Evolutionary conservation across 2,888 invertebrate species (phyloP).

Genomic region (Drosophila maculinotata): DNA sequence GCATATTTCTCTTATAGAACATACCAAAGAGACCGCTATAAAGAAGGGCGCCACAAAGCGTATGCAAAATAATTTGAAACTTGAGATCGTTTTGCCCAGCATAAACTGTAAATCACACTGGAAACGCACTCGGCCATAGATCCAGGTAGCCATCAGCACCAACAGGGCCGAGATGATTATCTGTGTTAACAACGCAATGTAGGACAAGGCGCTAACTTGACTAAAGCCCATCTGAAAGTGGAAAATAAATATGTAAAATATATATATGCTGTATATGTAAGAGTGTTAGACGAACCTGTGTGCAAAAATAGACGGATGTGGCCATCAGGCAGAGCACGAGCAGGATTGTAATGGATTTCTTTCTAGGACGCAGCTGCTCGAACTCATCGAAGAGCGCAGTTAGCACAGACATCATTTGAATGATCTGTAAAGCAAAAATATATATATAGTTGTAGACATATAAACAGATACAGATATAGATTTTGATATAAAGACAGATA

Average conservation of each 20-base stretch:
- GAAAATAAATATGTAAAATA: background rate
- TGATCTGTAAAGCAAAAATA: slow-evolving; percentile 59
- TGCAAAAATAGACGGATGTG: slow-evolving; percentile 80
- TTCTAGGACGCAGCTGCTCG: slow-evolving; percentile 72
- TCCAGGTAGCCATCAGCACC: slow-evolving; percentile 92
- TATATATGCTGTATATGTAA: background rate
- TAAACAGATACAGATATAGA: background rate
- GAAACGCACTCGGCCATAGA: slow-evolving; percentile 90
- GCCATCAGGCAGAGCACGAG: slow-evolving; percentile 60
- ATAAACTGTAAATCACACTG: slow-evolving; percentile 90
- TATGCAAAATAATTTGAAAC: slow-evolving; percentile 83
- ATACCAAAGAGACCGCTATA: slow-evolving; percentile 75
- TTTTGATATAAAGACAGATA: too few species aligned
- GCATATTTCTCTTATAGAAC: slow-evolving; percentile 10
- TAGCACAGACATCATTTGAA: slow-evolving; percentile 80
- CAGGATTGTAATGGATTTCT: slow-evolving; percentile 61
- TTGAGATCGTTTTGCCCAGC: slow-evolving; percentile 88
- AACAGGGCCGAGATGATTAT: slow-evolving; percentile 89
- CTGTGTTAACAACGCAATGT: slow-evolving; percentile 77
- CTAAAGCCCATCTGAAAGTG: slow-evolving; percentile 77
- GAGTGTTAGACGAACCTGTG: slow-evolving; percentile 68
- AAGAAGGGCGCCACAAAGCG: slow-evolving; percentile 82
- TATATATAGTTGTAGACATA: background rate
- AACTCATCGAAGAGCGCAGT: slow-evolving; percentile 83
- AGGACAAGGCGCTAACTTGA: slow-evolving; percentile 76